Percentiles rank a stretch among this genome's conserved stretches.
Evolutionary conservation across 2,888 invertebrate genomes (phyloP).

Genomic region (Tortrix viridana): DNA sequence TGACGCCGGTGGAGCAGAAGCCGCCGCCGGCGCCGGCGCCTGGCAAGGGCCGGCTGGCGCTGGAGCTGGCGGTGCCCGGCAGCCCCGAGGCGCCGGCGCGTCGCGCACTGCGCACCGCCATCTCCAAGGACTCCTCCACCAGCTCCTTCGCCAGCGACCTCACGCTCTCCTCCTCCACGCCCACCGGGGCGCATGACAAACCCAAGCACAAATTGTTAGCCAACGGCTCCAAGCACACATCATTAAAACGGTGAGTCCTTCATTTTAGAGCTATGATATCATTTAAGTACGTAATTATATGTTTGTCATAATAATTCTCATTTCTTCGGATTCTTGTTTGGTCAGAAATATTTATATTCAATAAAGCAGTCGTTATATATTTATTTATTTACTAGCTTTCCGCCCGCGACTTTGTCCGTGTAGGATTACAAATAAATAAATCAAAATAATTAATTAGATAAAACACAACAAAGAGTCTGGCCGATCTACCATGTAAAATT

Average conservation of each 20-base stretch:
- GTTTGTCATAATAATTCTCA: too few species aligned
- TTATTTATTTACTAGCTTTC: too few species aligned
- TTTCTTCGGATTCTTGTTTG: too few species aligned
- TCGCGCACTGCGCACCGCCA: constrained; percentile 61
- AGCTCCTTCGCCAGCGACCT: constrained; percentile 88
- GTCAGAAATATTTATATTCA: too few species aligned
- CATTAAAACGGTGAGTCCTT: constrained; percentile 86
- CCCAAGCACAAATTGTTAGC: constrained; percentile 87
- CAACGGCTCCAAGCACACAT: constrained; percentile 89
- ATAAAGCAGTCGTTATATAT: too few species aligned
- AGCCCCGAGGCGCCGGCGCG: constrained; percentile 68
- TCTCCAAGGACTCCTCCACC: constrained; percentile 88
- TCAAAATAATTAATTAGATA: too few species aligned
- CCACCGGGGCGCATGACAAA: constrained; percentile 86
- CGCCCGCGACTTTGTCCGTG: too few species aligned
- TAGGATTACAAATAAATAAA: too few species aligned
- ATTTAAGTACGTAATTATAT: too few species aligned
- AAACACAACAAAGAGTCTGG: too few species aligned
- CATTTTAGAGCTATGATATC: constrained; percentile 15
- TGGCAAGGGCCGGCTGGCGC: constrained; percentile 78
- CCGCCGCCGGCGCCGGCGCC: constrained; percentile 84
- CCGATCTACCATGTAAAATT: too few species aligned
- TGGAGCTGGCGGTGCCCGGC: constrained; percentile 69
- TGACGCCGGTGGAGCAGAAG: constrained; percentile 91
- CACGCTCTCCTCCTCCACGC: constrained; percentile 86